Evolutionary conservation across 2,113 vertebrate genomes (phyloP).

Genomic region (Lepus americanus): DNA sequence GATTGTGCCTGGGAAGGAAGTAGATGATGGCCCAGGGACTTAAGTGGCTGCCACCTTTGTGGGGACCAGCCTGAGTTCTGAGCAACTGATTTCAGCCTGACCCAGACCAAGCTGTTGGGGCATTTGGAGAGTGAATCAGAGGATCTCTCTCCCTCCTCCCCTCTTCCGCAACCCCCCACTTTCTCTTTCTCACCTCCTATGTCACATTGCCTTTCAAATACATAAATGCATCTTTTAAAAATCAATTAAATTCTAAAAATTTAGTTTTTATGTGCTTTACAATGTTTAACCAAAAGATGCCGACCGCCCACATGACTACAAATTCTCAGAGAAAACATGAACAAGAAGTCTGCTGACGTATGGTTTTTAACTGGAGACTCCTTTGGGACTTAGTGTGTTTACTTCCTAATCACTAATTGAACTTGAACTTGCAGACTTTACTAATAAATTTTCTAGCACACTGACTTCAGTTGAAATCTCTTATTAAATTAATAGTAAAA

Average conservation of each 20-base stretch:
- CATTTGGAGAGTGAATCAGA: too few relatives aligned
- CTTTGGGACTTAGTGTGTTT: background rate
- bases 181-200: too few relatives aligned
- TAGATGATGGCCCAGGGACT: too few relatives aligned
- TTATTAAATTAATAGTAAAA: background rate
- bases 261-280: background rate
- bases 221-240: too few relatives aligned
- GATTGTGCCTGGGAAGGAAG: too few relatives aligned
- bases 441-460: constrained; percentile 9
- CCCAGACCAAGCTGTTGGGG: too few relatives aligned
- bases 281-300: constrained; percentile 19
- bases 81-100: too few relatives aligned
- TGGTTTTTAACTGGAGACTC: background rate
- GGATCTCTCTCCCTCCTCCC: too few relatives aligned
- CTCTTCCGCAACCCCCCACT: too few relatives aligned
- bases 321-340: background rate
- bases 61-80: too few relatives aligned
- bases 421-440: constrained; percentile 19
- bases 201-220: too few relatives aligned
- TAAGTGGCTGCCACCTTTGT: too few relatives aligned
- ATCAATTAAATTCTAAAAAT: background rate
- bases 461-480: background rate
- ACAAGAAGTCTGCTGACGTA: background rate
- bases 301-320: background rate
- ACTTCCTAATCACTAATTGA: constrained; percentile 42